These are phyloP conservation scores for Tryphoninae sp. DNA, from an alignment of 2,888 invertebrate genomes.

Conservation along the genomic window DNA sequence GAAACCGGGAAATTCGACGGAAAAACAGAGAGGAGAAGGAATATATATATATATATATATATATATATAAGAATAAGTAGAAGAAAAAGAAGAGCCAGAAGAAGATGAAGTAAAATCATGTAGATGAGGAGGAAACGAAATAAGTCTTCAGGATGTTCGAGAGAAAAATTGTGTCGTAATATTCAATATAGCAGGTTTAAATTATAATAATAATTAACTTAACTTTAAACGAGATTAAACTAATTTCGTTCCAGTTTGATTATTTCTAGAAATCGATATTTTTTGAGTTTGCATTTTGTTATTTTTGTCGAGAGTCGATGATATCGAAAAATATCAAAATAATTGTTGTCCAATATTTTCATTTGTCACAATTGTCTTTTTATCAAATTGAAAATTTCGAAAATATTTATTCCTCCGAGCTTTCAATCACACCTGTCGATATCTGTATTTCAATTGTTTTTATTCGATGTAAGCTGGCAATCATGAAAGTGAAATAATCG, in stretches of 20 bases:
- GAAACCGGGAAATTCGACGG: constrained; percentile 26
- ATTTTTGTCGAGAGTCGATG: too few relatives aligned
- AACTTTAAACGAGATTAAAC: too few relatives aligned
- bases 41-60: constrained; percentile 1
- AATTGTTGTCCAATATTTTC: too few relatives aligned
- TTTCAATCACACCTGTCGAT: constrained; percentile 1
- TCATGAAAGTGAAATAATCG: constrained; percentile 44
- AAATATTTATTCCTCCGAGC: background rate
- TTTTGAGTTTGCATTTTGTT: too few relatives aligned
- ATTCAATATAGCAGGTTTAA: background rate
- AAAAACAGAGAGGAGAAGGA: constrained; percentile 26
- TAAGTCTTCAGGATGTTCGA: background rate
- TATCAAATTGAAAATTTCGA: too few relatives aligned
- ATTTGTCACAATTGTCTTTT: background rate
- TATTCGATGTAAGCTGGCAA: constrained; percentile 4
- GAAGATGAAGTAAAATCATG: background rate
- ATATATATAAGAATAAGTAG: constrained; percentile 3
- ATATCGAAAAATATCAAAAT: too few relatives aligned
- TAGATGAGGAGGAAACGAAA: background rate
- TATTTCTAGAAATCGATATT: too few relatives aligned
- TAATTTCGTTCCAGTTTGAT: too few relatives aligned
- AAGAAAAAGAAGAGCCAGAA: constrained; percentile 1
- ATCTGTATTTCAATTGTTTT: constrained; percentile 32
- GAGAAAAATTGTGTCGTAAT: background rate
- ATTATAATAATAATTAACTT: background rate